Conservation (phyloP, 1,140 invertebrate species). For the Drosophila pandora region DNA sequence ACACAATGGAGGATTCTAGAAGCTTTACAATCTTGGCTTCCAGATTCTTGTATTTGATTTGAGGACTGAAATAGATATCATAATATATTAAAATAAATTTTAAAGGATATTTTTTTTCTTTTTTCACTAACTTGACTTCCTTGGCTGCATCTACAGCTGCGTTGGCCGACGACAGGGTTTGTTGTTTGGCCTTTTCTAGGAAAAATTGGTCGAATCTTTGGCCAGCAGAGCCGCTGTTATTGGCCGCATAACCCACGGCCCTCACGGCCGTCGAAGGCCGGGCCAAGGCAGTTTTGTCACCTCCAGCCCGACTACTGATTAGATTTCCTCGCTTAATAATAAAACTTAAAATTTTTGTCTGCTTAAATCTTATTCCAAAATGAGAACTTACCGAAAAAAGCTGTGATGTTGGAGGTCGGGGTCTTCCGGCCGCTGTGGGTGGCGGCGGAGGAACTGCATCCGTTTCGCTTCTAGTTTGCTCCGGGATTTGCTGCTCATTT, state of each 20-base stretch:
- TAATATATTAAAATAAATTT: neutral
- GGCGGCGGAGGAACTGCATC: conserved; percentile 58
- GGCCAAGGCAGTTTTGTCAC: conserved; percentile 76
- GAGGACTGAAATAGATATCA: conserved; percentile 86
- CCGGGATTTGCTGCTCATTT: neutral
- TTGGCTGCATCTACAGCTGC: conserved; percentile 86
- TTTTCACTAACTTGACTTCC: conserved; percentile 86
- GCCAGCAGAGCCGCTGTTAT: conserved; percentile 84
- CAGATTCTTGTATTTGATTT: conserved; percentile 92
- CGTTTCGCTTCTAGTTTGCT: conserved; percentile 1
- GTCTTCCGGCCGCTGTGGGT: conserved; percentile 72
- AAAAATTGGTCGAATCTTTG: conserved; percentile 91
- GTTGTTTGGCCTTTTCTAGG: conserved; percentile 87
- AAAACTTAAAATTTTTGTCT: neutral
- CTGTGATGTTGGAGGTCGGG: conserved; percentile 74
- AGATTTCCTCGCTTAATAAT: conserved; percentile 67
- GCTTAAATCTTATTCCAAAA: too few relatives aligned
- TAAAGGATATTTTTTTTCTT: neutral
- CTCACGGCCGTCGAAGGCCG: conserved; percentile 98
- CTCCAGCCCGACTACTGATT: conserved; percentile 66
- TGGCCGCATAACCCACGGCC: conserved; percentile 96
- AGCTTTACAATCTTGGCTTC: conserved; percentile 93
- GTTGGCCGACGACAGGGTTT: conserved; percentile 68
- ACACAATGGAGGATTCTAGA: conserved; percentile 92
- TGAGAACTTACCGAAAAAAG: conserved; percentile 66